Conservation (phyloP, 2,797 vertebrate species). For the Molossus alvarezi region DNA sequence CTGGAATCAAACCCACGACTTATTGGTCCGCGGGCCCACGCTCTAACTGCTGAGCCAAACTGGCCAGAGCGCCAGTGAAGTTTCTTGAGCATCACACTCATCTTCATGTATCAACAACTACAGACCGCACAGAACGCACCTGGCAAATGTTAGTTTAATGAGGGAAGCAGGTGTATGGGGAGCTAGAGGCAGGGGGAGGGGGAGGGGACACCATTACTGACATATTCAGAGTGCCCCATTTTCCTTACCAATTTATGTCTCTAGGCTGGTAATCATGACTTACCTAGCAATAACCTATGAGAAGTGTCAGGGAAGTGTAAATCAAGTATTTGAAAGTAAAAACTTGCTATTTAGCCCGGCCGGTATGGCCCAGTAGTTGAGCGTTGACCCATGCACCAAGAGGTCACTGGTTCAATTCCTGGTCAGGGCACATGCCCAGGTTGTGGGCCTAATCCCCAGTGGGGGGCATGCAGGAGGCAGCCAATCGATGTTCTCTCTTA, state of each 20-base stretch:
- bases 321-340: constrained; percentile 32
- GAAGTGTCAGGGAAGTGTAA: constrained; percentile 63
- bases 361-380: no score
- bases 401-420: no score
- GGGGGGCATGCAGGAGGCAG: no score
- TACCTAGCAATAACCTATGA: constrained; percentile 12
- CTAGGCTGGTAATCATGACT: not conserved
- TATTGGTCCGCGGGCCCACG: no score
- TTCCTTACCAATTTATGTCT: constrained; percentile 13
- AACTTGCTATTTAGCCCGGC: constrained; percentile 32
- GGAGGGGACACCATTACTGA: not conserved
- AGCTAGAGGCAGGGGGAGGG: accelerated
- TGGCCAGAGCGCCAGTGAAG: no score
- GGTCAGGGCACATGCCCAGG: no score
- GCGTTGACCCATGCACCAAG: no score
- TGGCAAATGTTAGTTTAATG: constrained; percentile 24
- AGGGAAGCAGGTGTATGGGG: constrained; percentile 10
- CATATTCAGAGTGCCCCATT: not conserved
- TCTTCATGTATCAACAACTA: not conserved
- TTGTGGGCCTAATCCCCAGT: no score
- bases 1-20: no score
- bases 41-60: no score
- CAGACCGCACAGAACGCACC: not conserved
- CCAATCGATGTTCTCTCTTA: no score
- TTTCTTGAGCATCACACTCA: constrained; percentile 25